phyloP scores from a whole-genome alignment of 2,113 vertebrate species.

The Anseranas semipalmata region DNA sequence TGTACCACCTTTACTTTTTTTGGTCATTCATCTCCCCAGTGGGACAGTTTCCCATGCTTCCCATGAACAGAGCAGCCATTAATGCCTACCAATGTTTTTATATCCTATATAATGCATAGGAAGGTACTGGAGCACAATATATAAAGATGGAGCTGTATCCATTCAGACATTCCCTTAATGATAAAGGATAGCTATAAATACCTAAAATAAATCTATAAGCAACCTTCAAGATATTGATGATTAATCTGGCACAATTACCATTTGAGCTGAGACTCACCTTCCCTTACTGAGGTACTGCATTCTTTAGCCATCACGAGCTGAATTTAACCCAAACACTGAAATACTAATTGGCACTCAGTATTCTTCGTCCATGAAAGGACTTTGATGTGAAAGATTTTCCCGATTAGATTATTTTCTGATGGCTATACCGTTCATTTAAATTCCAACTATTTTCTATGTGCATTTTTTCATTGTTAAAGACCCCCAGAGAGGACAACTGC shows the following conservation, averaged over 20 bases:
- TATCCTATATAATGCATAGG: not conserved
- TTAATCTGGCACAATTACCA: not conserved
- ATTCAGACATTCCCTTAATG: not conserved
- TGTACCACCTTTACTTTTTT: not conserved
- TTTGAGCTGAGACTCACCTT: not conserved
- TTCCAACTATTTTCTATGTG: not conserved
- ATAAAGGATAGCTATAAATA: not conserved
- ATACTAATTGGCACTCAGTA: not conserved
- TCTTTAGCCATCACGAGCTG: not conserved
- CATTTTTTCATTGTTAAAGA: constrained; percentile 5
- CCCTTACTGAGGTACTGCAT: not conserved
- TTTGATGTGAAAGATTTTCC: not conserved
- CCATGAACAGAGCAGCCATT: not conserved
- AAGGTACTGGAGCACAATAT: not conserved
- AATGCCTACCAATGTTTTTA: not conserved
- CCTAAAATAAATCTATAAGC: not conserved
- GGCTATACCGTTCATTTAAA: not conserved
- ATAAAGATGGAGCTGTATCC: not conserved
- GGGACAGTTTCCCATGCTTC: not conserved
- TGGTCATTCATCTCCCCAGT: not conserved
- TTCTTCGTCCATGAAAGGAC: not conserved
- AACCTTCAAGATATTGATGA: not conserved
- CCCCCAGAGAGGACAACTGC: not conserved
- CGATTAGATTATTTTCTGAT: not conserved
- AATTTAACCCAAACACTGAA: not conserved